phyloP scores from a whole-genome alignment of 2,888 invertebrate genomes.

The Caenorhabditis zanzibari region DNA sequence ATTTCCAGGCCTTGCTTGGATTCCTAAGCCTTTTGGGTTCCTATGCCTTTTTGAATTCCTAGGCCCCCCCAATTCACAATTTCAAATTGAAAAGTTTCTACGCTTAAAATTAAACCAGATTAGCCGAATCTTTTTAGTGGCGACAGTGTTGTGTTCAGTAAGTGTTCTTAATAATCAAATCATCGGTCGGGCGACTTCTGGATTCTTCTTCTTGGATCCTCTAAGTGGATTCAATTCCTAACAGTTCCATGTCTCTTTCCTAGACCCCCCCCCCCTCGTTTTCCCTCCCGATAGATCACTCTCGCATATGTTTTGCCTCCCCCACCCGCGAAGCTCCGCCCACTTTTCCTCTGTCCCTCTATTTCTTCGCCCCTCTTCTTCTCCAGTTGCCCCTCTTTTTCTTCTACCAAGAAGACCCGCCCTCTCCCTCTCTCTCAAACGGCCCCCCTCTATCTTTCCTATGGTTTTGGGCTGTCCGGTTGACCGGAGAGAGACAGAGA shows the following conservation, averaged over 20 bases:
- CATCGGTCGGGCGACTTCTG: constrained; percentile 18
- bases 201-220: constrained; percentile 28
- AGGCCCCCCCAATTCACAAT: too few species aligned
- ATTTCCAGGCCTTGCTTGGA: too few species aligned
- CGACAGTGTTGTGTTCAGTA: not conserved
- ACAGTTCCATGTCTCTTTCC: constrained; percentile 1
- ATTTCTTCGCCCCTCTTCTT: too few species aligned
- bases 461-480: constrained; percentile 38
- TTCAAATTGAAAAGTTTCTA: too few species aligned
- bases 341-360: constrained; percentile 13
- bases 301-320: constrained; percentile 60
- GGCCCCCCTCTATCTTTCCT: constrained; percentile 44
- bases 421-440: not conserved
- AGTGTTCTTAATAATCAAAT: constrained; percentile 50
- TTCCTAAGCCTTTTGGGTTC: too few species aligned
- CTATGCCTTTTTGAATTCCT: too few species aligned
- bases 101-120: too few species aligned
- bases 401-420: not conserved
- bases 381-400: too few species aligned
- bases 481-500: constrained; percentile 4
- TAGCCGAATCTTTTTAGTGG: too few species aligned
- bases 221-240: constrained; percentile 30
- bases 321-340: constrained; percentile 3
- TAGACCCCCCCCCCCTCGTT: not conserved
- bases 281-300: constrained; percentile 6